Conservation (phyloP, 2,113 vertebrate species). For the Prunella fulvescens region DNA sequence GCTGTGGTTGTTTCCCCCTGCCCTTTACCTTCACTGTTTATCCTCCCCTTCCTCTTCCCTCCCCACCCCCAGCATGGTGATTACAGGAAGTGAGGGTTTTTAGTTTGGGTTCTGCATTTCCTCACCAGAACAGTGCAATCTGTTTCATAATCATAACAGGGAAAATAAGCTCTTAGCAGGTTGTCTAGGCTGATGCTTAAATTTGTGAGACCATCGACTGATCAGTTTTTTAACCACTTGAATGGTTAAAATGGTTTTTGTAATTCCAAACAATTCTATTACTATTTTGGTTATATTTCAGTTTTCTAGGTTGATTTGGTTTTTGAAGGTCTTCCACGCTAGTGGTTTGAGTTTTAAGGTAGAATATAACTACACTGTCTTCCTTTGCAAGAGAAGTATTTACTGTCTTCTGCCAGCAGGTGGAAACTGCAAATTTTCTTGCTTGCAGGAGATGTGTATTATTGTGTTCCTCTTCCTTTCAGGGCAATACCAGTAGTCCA, state of each 20-base stretch:
- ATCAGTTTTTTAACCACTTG: background rate
- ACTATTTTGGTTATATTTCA: background rate
- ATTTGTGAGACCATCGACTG: background rate
- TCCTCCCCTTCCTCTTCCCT: background rate
- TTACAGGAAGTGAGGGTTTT: slow-evolving; percentile 37
- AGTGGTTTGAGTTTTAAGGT: background rate
- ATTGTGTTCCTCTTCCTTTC: background rate
- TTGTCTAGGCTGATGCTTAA: background rate
- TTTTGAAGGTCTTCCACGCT: background rate
- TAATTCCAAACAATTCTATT: background rate
- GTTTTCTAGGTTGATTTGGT: background rate
- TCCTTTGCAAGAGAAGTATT: background rate
- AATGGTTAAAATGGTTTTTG: background rate
- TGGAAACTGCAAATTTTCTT: slow-evolving; percentile 20
- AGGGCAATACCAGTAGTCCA: background rate
- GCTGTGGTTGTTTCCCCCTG: background rate
- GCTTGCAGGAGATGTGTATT: rapidly evolving
- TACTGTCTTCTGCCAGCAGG: slow-evolving; percentile 16
- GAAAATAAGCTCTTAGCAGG: background rate
- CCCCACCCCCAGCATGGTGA: background rate
- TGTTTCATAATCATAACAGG: slow-evolving; percentile 41
- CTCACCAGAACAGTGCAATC: slow-evolving; percentile 27
- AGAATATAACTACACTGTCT: background rate
- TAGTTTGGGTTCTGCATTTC: slow-evolving; percentile 33
- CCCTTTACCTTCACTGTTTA: background rate